Conservation (phyloP, 2,797 vertebrate genomes). For the Gila robusta region DNA sequence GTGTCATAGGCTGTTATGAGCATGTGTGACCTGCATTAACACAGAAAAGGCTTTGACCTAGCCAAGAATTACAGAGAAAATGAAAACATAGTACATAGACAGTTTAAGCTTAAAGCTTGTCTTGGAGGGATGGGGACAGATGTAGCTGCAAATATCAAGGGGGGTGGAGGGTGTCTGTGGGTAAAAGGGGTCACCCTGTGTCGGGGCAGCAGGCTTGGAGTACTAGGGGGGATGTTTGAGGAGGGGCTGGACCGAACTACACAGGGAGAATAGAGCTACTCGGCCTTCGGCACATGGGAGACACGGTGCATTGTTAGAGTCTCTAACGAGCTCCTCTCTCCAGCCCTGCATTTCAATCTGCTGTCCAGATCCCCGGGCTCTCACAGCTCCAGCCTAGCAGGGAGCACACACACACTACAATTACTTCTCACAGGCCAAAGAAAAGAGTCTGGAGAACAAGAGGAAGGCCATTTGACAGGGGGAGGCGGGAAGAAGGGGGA, state of each 20-base stretch:
- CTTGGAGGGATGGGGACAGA: constrained; percentile 37
- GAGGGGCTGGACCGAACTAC: constrained; percentile 22
- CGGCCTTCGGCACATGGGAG: constrained; percentile 55
- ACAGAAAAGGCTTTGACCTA: not conserved
- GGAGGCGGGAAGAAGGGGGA: constrained; percentile 52
- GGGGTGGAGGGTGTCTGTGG: constrained; percentile 29
- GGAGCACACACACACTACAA: constrained; percentile 70
- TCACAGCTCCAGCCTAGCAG: constrained; percentile 64
- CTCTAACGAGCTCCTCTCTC: constrained; percentile 79
- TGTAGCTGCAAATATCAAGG: constrained; percentile 25
- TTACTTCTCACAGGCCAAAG: constrained; percentile 71
- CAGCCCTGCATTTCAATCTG: constrained; percentile 75
- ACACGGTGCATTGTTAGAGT: constrained; percentile 76
- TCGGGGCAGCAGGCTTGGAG: not conserved
- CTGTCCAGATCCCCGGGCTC: constrained; percentile 76
- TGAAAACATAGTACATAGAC: constrained; percentile 13
- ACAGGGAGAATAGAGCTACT: constrained; percentile 39
- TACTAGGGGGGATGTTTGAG: constrained; percentile 4
- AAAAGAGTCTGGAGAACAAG: constrained; percentile 63
- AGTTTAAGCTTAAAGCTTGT: constrained; percentile 20
- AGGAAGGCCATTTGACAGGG: constrained; percentile 74
- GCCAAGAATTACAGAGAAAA: constrained; percentile 9
- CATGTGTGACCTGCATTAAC: constrained; percentile 36
- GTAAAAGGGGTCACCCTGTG: constrained; percentile 39
- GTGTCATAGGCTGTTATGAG: constrained; percentile 17